Conservation (phyloP, 2,888 invertebrate genomes). For the Erpobdella octoculata region DNA sequence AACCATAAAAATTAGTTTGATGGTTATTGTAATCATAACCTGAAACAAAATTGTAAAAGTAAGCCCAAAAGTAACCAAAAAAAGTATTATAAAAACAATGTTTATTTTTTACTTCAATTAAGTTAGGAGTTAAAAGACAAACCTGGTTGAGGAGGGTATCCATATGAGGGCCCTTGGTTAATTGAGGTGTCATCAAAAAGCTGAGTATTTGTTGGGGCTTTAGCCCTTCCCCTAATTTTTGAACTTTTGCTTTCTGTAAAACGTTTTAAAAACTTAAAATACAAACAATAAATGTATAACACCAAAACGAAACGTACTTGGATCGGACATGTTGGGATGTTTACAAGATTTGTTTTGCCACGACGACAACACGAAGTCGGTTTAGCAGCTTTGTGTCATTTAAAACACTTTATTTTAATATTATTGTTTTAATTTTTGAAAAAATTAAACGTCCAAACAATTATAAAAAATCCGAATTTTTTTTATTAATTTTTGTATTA, state of each 20-base stretch:
- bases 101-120: background rate
- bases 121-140: background rate
- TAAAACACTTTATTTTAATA: background rate
- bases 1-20: constrained; percentile 11
- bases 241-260: background rate
- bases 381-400: no score
- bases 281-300: background rate
- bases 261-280: no score
- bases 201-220: constrained; percentile 40
- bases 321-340: background rate
- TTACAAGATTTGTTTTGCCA: background rate
- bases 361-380: no score
- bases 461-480: no score
- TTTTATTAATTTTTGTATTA: no score
- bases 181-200: constrained; percentile 48
- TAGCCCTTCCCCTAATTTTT: constrained; percentile 8
- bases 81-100: background rate
- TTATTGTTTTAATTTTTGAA: background rate
- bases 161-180: constrained; percentile 15
- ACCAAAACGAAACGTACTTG: background rate
- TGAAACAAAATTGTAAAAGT: background rate
- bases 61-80: background rate
- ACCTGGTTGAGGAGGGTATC: constrained; percentile 21
- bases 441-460: background rate
- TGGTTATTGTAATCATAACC: constrained; percentile 23